Conservation (phyloP, 1,140 invertebrate genomes). For the Cydia strobilella region DNA sequence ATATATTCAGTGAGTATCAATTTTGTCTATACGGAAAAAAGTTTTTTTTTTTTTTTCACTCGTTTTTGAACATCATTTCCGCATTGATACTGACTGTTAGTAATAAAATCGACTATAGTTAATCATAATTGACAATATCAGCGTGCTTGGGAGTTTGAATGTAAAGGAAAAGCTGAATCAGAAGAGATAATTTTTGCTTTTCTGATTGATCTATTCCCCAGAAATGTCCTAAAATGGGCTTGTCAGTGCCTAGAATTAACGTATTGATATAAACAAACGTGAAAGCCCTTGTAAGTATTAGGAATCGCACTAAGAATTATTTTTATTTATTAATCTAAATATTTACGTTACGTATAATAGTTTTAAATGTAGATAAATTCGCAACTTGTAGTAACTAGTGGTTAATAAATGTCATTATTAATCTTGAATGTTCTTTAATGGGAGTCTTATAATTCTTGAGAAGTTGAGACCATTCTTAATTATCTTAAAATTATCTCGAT, state of each 20-base stretch:
- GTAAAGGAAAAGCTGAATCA: neutral
- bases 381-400: conserved; percentile 15
- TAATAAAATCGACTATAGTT: conserved; percentile 3
- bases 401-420: conserved; percentile 22
- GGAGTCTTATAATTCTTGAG: conserved; percentile 12
- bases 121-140: conserved; percentile 28
- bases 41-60: neutral
- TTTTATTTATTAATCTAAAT: conserved; percentile 18
- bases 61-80: neutral
- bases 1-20: neutral
- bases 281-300: conserved; percentile 27
- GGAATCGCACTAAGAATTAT: conserved; percentile 19
- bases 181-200: neutral
- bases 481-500: conserved; percentile 6
- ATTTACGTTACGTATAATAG: neutral
- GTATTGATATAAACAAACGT: neutral
- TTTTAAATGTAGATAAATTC: conserved; percentile 17
- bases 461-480: conserved; percentile 19
- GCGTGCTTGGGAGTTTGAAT: neutral
- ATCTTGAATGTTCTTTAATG: conserved; percentile 16
- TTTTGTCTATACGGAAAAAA: neutral
- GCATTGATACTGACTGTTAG: neutral
- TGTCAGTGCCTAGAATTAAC: conserved; percentile 29
- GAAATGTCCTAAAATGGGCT: neutral
- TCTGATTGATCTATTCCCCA: neutral